Evolutionary conservation across 2,888 invertebrate genomes (phyloP).

Genomic region (Uropetala carovei): DNA sequence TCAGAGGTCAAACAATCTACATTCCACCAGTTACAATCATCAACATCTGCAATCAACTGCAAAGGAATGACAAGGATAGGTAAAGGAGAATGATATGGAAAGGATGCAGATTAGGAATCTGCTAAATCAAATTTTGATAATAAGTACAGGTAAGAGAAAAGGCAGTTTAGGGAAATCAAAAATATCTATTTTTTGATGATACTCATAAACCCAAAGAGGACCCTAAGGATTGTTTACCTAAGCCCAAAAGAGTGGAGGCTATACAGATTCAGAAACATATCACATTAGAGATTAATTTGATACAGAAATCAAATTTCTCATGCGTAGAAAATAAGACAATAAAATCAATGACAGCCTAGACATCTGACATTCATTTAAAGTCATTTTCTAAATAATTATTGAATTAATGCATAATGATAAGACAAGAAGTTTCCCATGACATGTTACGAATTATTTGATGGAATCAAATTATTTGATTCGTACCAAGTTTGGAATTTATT

Average conservation of each 20-base stretch:
- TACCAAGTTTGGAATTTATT: too few species aligned
- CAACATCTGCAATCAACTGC: conserved; percentile 26
- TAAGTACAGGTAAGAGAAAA: conserved; percentile 12
- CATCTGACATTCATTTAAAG: too few species aligned
- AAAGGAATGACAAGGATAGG: conserved; percentile 50
- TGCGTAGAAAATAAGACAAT: too few species aligned
- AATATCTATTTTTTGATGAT: conserved; percentile 17
- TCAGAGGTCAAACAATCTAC: conserved; percentile 36
- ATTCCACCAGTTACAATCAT: conserved; percentile 45
- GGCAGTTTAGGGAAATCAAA: not conserved
- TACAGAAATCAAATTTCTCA: too few species aligned
- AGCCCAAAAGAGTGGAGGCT: conserved; percentile 34
- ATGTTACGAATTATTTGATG: too few species aligned
- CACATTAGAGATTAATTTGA: too few species aligned
- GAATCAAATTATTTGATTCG: too few species aligned
- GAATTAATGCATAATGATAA: too few species aligned
- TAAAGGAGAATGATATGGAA: not conserved
- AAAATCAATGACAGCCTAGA: too few species aligned
- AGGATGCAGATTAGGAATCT: conserved; percentile 32
- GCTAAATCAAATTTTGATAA: not conserved
- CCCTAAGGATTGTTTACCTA: not conserved
- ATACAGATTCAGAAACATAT: not conserved
- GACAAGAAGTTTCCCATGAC: too few species aligned
- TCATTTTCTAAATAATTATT: too few species aligned
- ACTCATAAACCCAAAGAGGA: not conserved